Evolutionary conservation across 2,888 invertebrate genomes (phyloP).

Genomic region (Lepidocyrtinus sp.): DNA sequence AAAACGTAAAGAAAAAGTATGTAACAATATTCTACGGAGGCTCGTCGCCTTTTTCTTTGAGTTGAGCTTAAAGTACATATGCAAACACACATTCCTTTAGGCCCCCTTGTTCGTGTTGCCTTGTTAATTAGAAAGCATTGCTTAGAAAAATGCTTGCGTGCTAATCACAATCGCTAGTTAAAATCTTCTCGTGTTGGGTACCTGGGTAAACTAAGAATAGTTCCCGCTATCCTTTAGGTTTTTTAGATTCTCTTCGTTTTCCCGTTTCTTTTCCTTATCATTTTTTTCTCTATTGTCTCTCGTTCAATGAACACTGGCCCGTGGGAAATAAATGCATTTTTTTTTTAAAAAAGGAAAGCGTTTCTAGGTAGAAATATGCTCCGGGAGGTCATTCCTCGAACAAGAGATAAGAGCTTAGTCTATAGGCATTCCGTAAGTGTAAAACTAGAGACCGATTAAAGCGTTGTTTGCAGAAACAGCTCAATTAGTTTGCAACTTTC

Average conservation of each 20-base stretch:
- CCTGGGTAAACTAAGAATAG: neutral
- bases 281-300: neutral
- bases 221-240: neutral
- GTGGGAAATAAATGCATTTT: neutral
- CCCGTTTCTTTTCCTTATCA: neutral
- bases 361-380: neutral
- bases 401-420: neutral
- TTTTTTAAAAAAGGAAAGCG: neutral
- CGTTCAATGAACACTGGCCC: neutral
- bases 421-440: neutral
- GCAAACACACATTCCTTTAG: neutral
- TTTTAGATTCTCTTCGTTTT: neutral
- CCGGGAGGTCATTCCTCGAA: neutral
- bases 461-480: neutral
- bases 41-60: too few species aligned
- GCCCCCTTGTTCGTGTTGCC: neutral
- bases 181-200: too few species aligned
- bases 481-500: too few species aligned
- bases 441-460: neutral
- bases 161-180: neutral
- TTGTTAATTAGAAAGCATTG: neutral
- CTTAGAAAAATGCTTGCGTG: neutral
- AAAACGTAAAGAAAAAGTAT: neutral
- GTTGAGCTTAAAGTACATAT: neutral
- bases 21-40: too few species aligned